phyloP scores from a whole-genome alignment of 2,113 vertebrate genomes.

The Felis chaus region DNA sequence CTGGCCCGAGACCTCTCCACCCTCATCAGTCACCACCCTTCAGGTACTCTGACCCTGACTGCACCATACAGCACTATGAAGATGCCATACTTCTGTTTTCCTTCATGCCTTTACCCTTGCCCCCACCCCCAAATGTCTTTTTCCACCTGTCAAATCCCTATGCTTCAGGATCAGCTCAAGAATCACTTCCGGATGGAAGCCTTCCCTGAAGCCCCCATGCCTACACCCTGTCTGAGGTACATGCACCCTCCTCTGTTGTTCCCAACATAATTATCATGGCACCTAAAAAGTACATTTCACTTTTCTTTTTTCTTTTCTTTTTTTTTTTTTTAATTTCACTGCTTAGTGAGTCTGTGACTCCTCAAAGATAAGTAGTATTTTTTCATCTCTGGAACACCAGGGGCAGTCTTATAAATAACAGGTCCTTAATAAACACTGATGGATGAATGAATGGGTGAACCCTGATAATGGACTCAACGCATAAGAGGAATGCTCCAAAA shows the following conservation, averaged over 20 bases:
- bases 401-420: conserved; percentile 17
- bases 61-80: neutral
- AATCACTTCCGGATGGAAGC: neutral
- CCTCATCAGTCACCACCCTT: neutral
- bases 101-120: neutral
- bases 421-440: neutral
- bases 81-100: neutral
- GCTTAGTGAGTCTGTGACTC: neutral
- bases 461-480: neutral
- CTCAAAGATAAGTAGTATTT: neutral
- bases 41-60: neutral
- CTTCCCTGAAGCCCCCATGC: neutral
- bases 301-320: neutral
- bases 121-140: neutral
- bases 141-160: neutral
- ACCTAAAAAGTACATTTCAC: neutral
- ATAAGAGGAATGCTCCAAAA: neutral
- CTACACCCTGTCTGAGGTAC: neutral
- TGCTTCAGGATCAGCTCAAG: neutral
- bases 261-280: neutral
- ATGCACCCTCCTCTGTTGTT: neutral
- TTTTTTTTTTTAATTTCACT: neutral
- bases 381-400: conserved; percentile 34
- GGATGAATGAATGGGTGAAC: neutral
- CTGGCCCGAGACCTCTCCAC: neutral